Evolutionary conservation across 1,140 invertebrate genomes (phyloP), one percentile per base, ranked within the genome.

Genomic region (Procambarus clarkii): DNA sequence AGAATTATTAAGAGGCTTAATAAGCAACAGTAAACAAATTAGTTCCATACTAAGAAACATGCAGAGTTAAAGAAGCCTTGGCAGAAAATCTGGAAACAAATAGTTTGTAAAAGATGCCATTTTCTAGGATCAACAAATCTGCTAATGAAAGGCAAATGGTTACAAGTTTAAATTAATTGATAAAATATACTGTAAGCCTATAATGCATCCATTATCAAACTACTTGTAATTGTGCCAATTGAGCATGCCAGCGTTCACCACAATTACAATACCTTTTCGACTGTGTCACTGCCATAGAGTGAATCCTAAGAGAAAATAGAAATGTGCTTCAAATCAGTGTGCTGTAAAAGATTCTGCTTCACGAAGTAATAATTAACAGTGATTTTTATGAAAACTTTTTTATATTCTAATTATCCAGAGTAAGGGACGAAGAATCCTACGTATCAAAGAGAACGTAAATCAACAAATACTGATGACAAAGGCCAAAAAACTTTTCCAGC

Each of bases 201-300:
- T 2, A 50, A n/a, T 81, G 79, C 79, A 81, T 81, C 79, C 48
- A 58, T 81, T 58, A 58, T 34, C 79, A 81, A n/a, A 81, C 48
- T 21, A 64, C 21, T 21, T 69, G 48, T 13, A 7, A 24, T 21
- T n/a, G 0, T 44, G 4, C 15, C 9, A 81, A 34, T 9, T 34
- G 1, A 71, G 69, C 89, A 91, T 85, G 89, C 89, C 58, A 85
- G 44, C 45, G 45, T 78, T 44, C 76, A 88, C 69, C 54, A 50
- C 46, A 79, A 80, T 91, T 84, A 79, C 82, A 83, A 79, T 85
- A 91, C 89, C 89, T 91, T 91, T 71, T 91, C 89, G 81, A 85
- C 77, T 91, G 81, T 91, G 34, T 91, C 89, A 91, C 89, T 91
- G 74, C 88, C 88, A 90, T 90, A 84, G 89, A 80, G 89, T 85